Evolutionary conservation across 2,113 vertebrate species (phyloP), one percentile per base, ranked within the genome.

Genomic region (Xenus cinereus): DNA sequence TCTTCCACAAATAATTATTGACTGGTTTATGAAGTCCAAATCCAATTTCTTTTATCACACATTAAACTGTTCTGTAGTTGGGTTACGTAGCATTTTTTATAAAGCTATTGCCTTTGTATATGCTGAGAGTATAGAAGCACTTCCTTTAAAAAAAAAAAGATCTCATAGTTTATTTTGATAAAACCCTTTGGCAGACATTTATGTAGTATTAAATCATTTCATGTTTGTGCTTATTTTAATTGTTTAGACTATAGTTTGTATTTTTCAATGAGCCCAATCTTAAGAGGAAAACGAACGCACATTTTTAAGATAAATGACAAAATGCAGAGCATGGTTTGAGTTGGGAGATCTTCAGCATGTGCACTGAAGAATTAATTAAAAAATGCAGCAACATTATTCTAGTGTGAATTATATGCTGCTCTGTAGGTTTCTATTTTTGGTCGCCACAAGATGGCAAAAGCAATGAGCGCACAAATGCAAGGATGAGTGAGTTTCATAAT

Each of bases 371-470:
- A 92, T 80, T 88, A 43, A 86, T 95, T 67, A 77, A 68, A 95
- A 97, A 86, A 75, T 90, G 48, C 64, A 78, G 79, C 59, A 85
- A 20, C 67, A 73, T 90, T 87, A 92, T 94, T 96, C 77, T 90
- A 81, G 72, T 97, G 93, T 96, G 89, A 93, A 87, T 95, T 84
- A 94, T 91, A 57, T 67, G 90, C 81, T 71, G 73, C 62, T 96
- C 37, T 78, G 35, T 84, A 82, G 51, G 22, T 94, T 97, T 96
- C 93, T 97, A 91, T 95, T 93, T 97, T 97, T 95, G 94, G 66
- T 96, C 82, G 94, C 96, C 94, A 92, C 94, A 95, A 96, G 93
- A 95, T 95, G 97, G 91, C 96, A 97, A 97, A 89, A 97, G 94
- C 78, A 96, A 92, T 89, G 92, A 96, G 69, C 59, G n/a, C 90